phyloP scores from a whole-genome alignment of 2,113 vertebrate species.

The Pluvianellus socialis region DNA sequence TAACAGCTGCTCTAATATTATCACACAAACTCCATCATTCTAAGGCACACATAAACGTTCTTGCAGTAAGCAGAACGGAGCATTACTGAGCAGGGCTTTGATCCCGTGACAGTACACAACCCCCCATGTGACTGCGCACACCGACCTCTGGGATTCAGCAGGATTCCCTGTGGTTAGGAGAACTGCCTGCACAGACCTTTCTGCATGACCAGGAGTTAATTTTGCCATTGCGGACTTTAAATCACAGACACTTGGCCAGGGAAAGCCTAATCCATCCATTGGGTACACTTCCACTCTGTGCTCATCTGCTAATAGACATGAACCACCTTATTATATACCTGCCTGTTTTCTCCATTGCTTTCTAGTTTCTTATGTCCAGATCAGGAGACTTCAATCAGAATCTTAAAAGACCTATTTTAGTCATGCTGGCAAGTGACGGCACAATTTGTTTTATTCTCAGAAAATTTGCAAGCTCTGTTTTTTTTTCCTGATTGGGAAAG shows the following conservation, averaged over 20 bases:
- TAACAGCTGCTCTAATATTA: background rate
- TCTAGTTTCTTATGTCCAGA: background rate
- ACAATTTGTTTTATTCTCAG: background rate
- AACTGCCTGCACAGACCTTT: background rate
- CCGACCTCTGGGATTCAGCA: background rate
- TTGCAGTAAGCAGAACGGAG: background rate
- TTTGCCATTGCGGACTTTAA: background rate
- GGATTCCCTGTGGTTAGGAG: background rate
- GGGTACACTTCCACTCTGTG: background rate
- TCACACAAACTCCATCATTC: background rate
- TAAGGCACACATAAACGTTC: background rate
- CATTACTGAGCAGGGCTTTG: background rate
- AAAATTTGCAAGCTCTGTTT: background rate
- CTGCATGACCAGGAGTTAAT: background rate
- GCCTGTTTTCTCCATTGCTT: background rate
- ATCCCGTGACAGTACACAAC: background rate
- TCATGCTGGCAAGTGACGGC: background rate
- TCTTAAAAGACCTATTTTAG: background rate
- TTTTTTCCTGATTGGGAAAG: background rate
- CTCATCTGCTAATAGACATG: background rate
- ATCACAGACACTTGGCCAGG: background rate
- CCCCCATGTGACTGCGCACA: background rate
- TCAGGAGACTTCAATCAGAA: background rate
- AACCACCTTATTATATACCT: background rate
- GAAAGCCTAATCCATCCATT: background rate